These are phyloP conservation scores for Rattus rattus DNA, from an alignment of 2,113 vertebrate genomes.

Conservation along the genomic window DNA sequence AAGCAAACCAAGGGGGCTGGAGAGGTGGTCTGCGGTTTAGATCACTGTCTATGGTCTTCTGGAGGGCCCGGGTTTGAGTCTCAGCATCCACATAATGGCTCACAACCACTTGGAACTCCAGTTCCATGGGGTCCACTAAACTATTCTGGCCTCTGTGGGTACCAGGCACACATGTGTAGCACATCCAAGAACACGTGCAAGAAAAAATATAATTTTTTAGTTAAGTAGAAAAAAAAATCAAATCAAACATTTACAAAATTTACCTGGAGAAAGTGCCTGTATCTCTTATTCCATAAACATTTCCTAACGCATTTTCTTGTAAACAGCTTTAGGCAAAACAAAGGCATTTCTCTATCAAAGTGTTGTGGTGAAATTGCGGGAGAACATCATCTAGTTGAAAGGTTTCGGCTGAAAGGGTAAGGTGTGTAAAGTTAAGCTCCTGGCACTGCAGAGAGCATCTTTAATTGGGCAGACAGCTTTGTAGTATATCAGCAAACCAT, in stretches of 20 bases:
- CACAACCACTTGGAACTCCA: neutral
- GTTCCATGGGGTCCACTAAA: neutral
- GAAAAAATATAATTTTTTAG: neutral
- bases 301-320: slow-evolving; percentile 6
- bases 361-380: slow-evolving; percentile 11
- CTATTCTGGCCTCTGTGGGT: neutral
- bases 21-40: neutral
- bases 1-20: slow-evolving; percentile 27
- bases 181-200: neutral
- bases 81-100: neutral
- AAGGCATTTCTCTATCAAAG: slow-evolving; percentile 27
- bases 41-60: neutral
- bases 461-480: neutral
- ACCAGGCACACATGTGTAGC: neutral
- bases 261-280: neutral
- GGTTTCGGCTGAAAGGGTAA: neutral
- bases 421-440: neutral
- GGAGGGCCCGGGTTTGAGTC: neutral
- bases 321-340: slow-evolving; percentile 44
- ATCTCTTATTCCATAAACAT: slow-evolving; percentile 27
- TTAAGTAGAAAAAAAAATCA: slow-evolving; percentile 1
- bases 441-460: neutral
- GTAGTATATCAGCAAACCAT: neutral
- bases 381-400: slow-evolving; percentile 37
- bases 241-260: slow-evolving; percentile 37